Base-by-base conservation (phyloP, 2,113 vertebrate genomes). In the Elaphurus davidianus region DNA sequence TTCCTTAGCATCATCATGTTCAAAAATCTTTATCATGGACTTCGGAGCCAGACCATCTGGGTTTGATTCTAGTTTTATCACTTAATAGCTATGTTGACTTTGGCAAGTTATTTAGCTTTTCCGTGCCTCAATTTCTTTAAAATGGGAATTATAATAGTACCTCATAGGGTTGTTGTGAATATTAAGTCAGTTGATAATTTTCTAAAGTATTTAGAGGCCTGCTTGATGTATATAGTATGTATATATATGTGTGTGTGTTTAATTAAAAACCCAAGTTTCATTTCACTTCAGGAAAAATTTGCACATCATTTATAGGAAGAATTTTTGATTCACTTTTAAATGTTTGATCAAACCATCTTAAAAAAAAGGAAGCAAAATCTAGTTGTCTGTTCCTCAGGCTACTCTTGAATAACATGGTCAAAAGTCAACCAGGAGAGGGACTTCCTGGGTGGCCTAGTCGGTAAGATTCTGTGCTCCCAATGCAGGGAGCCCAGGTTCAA, bases 181-280 rank as follows among this genome's bases (percentile, higher is more conserved):
- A 78, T 87, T 83, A 71, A 89, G 15, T 57, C 36, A 82, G 3
- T 90, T 90, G 89, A 52, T 93, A 30, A 91, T 23, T 62, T 62
- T 94, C 19, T 92, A 11, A 88, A 40, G 28, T 83, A 36, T 85
- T 91, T 95, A n/a, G 43, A 87, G 62, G 45, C 1, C 3, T 59
- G 19, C 62, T 15, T 54, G 45, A 50, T 36, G 16, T 28, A 21
- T 86, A 30, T 64, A 50, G 19, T 81, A 50, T 71, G 54, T 33
- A 45, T 87, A 23, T 28, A 76, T 62, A 1, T 64, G n/a, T 19
- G 17, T 95, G 60, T 94, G 40, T 76, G 2, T 81, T 50, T 79
- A 15, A 88, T 95, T 98, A 91, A 96, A 94, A 95, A 67, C 64
- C 23, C 95, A 43, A 84, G 25, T 52, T 21, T 62, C 45, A 52